Evolutionary conservation across 2,113 vertebrate genomes (phyloP).

Genomic region (Pelusios castaneus): DNA sequence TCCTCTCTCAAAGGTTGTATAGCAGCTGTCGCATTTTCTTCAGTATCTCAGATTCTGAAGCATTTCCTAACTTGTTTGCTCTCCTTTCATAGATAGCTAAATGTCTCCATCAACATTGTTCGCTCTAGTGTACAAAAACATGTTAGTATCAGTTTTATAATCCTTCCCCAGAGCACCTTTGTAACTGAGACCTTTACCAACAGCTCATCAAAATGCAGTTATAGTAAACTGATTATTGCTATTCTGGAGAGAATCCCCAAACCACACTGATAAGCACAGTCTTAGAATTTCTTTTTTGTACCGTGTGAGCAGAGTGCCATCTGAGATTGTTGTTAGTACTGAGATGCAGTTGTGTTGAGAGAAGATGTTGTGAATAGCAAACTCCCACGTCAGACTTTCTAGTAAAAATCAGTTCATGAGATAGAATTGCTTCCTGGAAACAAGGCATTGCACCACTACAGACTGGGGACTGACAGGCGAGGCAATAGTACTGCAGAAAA

Average conservation of each 20-base stretch:
- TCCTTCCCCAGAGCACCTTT: not conserved
- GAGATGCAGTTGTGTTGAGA: not conserved
- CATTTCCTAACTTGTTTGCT: not conserved
- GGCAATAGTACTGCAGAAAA: too few relatives aligned
- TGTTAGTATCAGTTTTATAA: constrained; percentile 19
- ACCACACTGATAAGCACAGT: not conserved
- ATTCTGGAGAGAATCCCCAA: not conserved
- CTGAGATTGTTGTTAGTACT: not conserved
- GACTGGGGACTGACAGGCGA: too few relatives aligned
- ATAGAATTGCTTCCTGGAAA: not conserved
- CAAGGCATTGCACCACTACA: too few relatives aligned
- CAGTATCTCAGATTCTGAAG: not conserved
- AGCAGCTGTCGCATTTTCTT: not conserved
- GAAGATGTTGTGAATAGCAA: not conserved
- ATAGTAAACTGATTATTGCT: not conserved
- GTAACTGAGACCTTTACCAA: constrained; percentile 7
- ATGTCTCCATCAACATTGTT: not conserved
- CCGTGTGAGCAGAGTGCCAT: not conserved
- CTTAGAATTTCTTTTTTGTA: not conserved
- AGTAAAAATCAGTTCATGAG: not conserved
- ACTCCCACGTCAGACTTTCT: not conserved
- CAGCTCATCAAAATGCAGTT: not conserved
- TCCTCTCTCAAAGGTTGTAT: not conserved
- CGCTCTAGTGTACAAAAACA: not conserved
- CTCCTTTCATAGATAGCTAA: not conserved